Base-by-base conservation (phyloP, 2,888 invertebrate species). In the Acleris cristana region DNA sequence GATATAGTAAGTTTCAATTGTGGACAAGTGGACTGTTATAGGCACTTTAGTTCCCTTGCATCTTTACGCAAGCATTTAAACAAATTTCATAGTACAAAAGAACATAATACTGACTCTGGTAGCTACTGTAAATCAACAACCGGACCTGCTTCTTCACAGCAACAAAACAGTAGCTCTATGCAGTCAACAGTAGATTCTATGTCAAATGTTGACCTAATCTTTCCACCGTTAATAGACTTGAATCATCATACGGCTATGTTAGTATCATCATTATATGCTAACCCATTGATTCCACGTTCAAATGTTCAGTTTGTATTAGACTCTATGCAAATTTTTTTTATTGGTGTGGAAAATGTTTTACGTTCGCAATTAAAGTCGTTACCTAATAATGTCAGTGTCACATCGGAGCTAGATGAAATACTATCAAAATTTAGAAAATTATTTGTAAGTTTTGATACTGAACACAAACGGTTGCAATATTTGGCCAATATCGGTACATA, bases 201-300 rank as follows among this genome's bases (percentile, higher is more conserved):
- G 12, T 6, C 23, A 23, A 53, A 7, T 26, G 23, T 23, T 54
- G 21, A 53, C 26, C 23, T 14, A 53, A 53, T 3, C 16, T 16
- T 1, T 26, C 26, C 26, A 53, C 21, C 21, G 3, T 26, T 14
- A 48, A 48, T n/a, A 58, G 26, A 58, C 16, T 23, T 58, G n/a
- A 18, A 23, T 58, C 58, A 48, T 58, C 58, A 58, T 3, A 58
- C 48, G 18, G 58, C 58, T 7, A 34, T 48, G 16, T 48, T 58
- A 26, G 26, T 58, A 44, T 48, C 58, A n/a, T 40, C 40, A 16
- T 44, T 61, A 40, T 61, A 61, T 51, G 61, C 52, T 40, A 61
- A 61, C 61, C 61, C 51, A 18, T 60, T 51, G 40, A 60, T 60
- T 60, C 60, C 60, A 21, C 60, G 60, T 21, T 51, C 55, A 55